A percentile compares a stretch with the other conserved stretches of the same genome.
These are phyloP conservation scores for Cairina moschata DNA, from an alignment of 2,113 vertebrate genomes.

Conservation along the genomic window DNA sequence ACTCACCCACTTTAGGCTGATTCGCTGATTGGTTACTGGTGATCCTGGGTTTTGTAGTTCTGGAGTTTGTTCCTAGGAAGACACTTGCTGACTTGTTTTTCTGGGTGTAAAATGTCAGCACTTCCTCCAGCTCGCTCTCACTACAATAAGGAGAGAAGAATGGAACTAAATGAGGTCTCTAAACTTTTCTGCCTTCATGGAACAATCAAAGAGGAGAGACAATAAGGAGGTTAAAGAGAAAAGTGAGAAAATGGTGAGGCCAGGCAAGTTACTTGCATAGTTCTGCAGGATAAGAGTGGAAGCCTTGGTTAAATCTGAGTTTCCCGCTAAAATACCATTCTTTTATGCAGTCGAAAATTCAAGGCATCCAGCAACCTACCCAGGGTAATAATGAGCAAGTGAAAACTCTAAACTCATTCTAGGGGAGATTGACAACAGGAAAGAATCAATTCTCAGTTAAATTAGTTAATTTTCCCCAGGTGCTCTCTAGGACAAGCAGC, in stretches of 20 bases:
- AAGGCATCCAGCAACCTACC: background rate
- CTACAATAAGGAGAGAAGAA: constrained; percentile 76
- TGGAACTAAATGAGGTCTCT: background rate
- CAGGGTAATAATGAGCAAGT: background rate
- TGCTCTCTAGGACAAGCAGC: background rate
- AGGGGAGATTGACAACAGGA: background rate
- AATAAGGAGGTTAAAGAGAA: background rate
- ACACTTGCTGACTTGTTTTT: constrained; percentile 91
- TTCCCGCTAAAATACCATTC: background rate
- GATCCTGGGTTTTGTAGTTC: constrained; percentile 69
- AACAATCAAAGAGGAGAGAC: background rate
- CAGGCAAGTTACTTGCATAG: background rate
- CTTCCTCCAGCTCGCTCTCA: constrained; percentile 93
- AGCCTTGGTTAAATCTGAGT: background rate
- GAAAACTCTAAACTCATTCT: background rate
- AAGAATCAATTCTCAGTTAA: background rate
- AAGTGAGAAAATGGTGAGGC: background rate
- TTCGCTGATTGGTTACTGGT: constrained; percentile 57
- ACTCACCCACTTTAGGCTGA: constrained; percentile 80
- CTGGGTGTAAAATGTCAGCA: constrained; percentile 94
- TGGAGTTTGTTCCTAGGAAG: constrained; percentile 86
- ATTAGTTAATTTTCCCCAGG: background rate
- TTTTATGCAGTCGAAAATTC: background rate
- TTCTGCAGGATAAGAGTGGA: background rate
- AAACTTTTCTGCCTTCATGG: background rate